Conservation (phyloP, 2,113 vertebrate species). For the Sceloporus tristichus region DNA sequence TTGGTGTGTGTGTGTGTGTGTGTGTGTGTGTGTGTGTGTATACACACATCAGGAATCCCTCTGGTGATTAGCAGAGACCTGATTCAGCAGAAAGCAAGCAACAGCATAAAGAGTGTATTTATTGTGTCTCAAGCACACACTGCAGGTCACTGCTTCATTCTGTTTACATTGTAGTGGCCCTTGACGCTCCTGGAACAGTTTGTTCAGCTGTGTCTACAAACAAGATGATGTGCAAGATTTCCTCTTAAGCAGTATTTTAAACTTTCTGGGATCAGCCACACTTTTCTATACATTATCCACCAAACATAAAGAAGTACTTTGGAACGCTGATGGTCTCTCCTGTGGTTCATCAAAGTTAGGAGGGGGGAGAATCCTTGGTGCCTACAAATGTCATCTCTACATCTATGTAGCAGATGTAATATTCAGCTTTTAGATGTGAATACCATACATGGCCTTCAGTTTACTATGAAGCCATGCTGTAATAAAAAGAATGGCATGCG, state of each 20-base stretch:
- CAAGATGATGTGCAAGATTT: constrained; percentile 31
- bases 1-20: constrained; percentile 45
- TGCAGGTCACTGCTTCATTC: constrained; percentile 59
- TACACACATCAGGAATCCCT: constrained; percentile 42
- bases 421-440: not conserved
- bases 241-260: constrained; percentile 37
- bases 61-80: constrained; percentile 55
- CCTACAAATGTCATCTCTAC: constrained; percentile 10
- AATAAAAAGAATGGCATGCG: too few species aligned
- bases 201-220: constrained; percentile 77
- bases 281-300: not conserved
- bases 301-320: not conserved
- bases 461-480: too few species aligned
- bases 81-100: constrained; percentile 71
- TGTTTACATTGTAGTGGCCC: constrained; percentile 74
- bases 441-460: too few species aligned
- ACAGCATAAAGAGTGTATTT: constrained; percentile 67
- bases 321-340: not conserved
- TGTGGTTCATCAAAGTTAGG: not conserved
- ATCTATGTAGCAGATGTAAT: not conserved
- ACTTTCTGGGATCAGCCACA: constrained; percentile 12
- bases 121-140: constrained; percentile 69
- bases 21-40: not conserved
- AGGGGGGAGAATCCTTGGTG: not conserved
- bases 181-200: constrained; percentile 68